These are phyloP conservation scores for Enteromius trimaculatus DNA, from an alignment of 2,797 vertebrate species.

Conservation along the genomic window DNA sequence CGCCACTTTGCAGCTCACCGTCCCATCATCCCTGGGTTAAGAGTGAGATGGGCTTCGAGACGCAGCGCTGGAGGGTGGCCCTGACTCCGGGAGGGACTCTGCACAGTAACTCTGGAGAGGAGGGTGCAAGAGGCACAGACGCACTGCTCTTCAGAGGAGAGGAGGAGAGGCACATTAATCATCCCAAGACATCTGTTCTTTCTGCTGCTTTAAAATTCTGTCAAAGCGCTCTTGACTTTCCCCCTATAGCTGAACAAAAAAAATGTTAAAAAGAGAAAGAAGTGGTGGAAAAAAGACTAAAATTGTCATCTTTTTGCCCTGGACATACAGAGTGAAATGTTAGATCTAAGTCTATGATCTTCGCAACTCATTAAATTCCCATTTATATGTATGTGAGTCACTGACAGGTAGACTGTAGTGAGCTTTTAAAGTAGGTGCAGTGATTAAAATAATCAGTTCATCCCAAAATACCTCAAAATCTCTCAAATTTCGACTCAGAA, in stretches of 20 bases:
- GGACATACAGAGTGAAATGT: constrained; percentile 69
- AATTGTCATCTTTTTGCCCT: constrained; percentile 64
- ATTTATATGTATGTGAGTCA: constrained; percentile 6
- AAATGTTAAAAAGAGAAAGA: constrained; percentile 27
- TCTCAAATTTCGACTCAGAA: neutral
- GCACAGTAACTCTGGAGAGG: constrained; percentile 45
- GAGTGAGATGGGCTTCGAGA: constrained; percentile 14
- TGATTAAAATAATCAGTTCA: neutral
- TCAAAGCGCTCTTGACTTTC: constrained; percentile 68
- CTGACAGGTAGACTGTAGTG: neutral
- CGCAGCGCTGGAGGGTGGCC: constrained; percentile 26
- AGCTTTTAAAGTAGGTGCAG: neutral
- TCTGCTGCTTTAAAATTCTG: constrained; percentile 77
- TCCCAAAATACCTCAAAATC: neutral
- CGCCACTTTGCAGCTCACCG: constrained; percentile 3
- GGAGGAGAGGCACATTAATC: constrained; percentile 78
- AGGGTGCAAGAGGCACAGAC: constrained; percentile 68
- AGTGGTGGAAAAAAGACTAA: constrained; percentile 52
- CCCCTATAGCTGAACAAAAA: constrained; percentile 26
- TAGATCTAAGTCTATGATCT: constrained; percentile 61
- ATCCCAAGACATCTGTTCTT: constrained; percentile 81
- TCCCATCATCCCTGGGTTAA: constrained; percentile 29
- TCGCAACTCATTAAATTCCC: constrained; percentile 47
- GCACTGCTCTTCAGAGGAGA: constrained; percentile 69
- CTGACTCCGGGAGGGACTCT: constrained; percentile 58